phyloP scores from a whole-genome alignment of 2,888 invertebrate genomes.

The Trilocha varians region DNA sequence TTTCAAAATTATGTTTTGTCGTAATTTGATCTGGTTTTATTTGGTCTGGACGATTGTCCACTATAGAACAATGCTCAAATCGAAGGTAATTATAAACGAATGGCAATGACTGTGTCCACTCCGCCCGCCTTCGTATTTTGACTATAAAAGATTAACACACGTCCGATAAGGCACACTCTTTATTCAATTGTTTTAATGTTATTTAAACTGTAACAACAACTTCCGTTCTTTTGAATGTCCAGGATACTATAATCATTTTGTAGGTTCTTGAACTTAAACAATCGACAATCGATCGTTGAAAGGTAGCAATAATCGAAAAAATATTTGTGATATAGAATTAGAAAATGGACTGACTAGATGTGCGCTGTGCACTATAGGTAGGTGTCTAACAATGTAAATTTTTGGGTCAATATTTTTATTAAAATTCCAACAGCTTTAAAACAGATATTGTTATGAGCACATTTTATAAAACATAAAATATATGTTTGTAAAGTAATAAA shows the following conservation, averaged over 20 bases:
- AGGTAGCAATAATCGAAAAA: too few species aligned
- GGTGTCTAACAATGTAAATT: too few species aligned
- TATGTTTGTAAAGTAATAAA: too few species aligned
- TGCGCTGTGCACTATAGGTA: too few species aligned
- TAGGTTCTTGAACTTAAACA: neutral
- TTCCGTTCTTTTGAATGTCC: conserved; percentile 25
- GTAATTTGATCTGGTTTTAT: conserved; percentile 54
- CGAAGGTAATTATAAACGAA: conserved; percentile 61
- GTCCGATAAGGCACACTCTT: conserved; percentile 58
- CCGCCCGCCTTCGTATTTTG: conserved; percentile 56
- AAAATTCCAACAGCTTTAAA: too few species aligned
- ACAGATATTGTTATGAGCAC: too few species aligned
- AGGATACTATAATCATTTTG: conserved; percentile 1
- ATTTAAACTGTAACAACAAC: conserved; percentile 46
- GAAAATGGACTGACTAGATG: too few species aligned
- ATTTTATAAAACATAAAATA: too few species aligned
- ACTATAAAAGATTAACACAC: conserved; percentile 59
- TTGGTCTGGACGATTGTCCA: conserved; percentile 67
- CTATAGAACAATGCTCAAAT: conserved; percentile 55
- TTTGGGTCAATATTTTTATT: too few species aligned
- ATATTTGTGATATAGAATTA: too few species aligned
- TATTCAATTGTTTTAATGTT: conserved; percentile 46
- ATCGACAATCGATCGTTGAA: too few species aligned
- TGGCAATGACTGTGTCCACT: conserved; percentile 50
- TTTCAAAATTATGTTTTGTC: conserved; percentile 33